Conservation (phyloP, 1,140 invertebrate species). For the Globodera ellingtonae region DNA sequence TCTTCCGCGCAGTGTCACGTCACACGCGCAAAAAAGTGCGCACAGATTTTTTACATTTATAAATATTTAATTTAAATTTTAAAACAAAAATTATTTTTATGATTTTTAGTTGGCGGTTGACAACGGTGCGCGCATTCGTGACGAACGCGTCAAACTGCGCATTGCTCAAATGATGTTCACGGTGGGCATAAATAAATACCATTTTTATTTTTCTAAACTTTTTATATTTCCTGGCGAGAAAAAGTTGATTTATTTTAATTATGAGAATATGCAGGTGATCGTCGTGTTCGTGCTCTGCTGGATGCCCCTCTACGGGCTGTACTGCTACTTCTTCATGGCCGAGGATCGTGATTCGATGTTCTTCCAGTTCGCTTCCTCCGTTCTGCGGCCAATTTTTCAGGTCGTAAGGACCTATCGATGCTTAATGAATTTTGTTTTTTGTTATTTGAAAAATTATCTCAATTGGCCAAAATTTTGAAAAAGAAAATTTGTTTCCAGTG, state of each 20-base stretch:
- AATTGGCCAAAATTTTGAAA: no score
- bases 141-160: conserved; percentile 84
- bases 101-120: conserved; percentile 7
- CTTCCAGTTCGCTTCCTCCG: conserved; percentile 55
- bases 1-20: conserved; percentile 55
- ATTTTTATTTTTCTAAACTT: conserved; percentile 67
- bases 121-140: conserved; percentile 52
- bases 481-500: conserved; percentile 72
- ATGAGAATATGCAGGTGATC: conserved; percentile 17
- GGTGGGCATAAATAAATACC: conserved; percentile 72
- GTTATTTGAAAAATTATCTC: neutral
- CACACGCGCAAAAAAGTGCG: conserved; percentile 65
- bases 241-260: neutral
- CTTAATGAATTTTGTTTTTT: neutral
- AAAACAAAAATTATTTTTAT: neutral
- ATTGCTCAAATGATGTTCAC: conserved; percentile 94
- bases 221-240: neutral
- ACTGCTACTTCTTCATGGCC: conserved; percentile 53
- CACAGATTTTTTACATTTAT: conserved; percentile 77
- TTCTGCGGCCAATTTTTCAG: conserved; percentile 74
- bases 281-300: conserved; percentile 85
- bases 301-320: conserved; percentile 81
- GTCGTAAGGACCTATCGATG: neutral
- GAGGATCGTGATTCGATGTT: conserved; percentile 46
- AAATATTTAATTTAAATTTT: neutral